Base-by-base conservation (phyloP, 2,113 vertebrate genomes). In the Toxostoma redivivum region DNA sequence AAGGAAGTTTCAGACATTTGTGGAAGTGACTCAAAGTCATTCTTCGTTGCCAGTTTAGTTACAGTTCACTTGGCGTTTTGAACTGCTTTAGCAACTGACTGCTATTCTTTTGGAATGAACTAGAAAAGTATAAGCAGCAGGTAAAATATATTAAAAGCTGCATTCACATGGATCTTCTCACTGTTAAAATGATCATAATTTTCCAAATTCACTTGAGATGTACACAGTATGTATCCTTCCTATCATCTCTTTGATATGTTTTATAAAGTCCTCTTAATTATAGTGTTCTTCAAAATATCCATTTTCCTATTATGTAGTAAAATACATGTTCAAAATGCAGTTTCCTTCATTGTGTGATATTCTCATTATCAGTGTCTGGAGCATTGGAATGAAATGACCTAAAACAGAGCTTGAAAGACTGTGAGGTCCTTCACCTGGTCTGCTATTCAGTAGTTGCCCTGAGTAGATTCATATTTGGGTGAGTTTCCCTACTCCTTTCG, bases 61-160 rank as follows among this genome's bases (percentile, higher is more conserved):
- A 82, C 66, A 84, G 72, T 88, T 97, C 87, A 25, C 66, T 88
- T 92, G 94, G 51, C 3, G 81, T 93, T 77, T 80, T 95, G 83
- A 96, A 92, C 93, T 82, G 89, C 92, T 86, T 95, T 96, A 95
- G 80, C 81, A 74, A 86, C 70, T 90, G 91, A 81, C 90, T 92
- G 91, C 94, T 97, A 88, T 97, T 97, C 96, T 97, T 95, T 95
- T 94, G 47, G 92, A 91, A 97, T 86, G 92, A 80, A 94, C 69
- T 74, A 94, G 66, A 98, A 86, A 92, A 92, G 95, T 81, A 66
- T 66, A 93, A 97, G 95, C 97, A 96, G 97, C 96, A 92, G 97
- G 97, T 95, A 90, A 95, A 97, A 96, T 94, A 44, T 85, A 95
- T 92, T 81, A 82, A 96, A 95, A 96, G 93, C 93, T 91, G 58